Evolutionary conservation across 1,140 invertebrate genomes (phyloP).

Genomic region (Caenorhabditis inopinata): DNA sequence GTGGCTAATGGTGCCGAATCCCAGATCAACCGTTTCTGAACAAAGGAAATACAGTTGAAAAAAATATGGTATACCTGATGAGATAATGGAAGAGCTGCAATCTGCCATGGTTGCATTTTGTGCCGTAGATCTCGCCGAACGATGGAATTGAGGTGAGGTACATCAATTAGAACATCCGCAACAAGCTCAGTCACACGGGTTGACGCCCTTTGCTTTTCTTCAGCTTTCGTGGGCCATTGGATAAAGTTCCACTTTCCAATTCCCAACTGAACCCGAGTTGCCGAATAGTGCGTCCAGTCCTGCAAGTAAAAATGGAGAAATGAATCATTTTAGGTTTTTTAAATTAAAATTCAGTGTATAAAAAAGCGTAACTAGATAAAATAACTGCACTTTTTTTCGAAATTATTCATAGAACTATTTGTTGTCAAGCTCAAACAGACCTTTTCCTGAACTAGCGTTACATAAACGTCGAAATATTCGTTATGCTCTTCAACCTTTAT

Average conservation of each 20-base stretch:
- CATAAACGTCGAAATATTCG: slow-evolving; percentile 3
- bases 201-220: not conserved
- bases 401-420: too few species aligned
- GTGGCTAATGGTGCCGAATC: slow-evolving; percentile 43
- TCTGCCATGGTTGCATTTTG: slow-evolving; percentile 44
- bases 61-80: slow-evolving; percentile 45
- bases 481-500: not conserved
- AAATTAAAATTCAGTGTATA: too few species aligned
- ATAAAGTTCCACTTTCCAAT: slow-evolving; percentile 7
- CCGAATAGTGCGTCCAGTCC: slow-evolving; percentile 47
- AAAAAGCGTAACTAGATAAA: too few species aligned
- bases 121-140: slow-evolving; percentile 44
- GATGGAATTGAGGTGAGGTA: slow-evolving; percentile 46
- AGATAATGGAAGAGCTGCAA: slow-evolving; percentile 43
- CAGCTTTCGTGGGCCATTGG: not conserved
- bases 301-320: not conserved
- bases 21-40: slow-evolving; percentile 48
- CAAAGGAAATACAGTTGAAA: not conserved
- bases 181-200: not conserved
- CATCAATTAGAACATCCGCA: slow-evolving; percentile 44
- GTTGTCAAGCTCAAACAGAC: not conserved
- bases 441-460: slow-evolving; percentile 37
- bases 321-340: too few species aligned
- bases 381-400: too few species aligned
- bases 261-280: slow-evolving; percentile 41